phyloP scores from a whole-genome alignment of 2,888 invertebrate genomes.

The Metallyticus violacea region DNA sequence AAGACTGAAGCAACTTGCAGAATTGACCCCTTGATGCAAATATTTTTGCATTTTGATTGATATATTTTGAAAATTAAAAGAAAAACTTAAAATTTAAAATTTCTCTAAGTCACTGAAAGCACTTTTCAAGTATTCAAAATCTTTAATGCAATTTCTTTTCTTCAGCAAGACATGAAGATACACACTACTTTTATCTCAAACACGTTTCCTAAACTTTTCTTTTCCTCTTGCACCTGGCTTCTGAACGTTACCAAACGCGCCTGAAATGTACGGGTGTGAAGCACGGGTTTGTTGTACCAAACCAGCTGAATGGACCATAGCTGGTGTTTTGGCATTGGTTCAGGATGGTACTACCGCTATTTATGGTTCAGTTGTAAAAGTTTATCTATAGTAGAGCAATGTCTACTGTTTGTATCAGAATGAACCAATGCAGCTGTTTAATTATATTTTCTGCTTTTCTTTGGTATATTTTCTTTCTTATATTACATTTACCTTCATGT shows the following conservation, averaged over 20 bases:
- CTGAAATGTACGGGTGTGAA: neutral
- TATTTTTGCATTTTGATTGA: neutral
- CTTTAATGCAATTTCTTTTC: no score
- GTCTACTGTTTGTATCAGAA: neutral
- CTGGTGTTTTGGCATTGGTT: neutral
- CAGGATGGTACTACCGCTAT: neutral
- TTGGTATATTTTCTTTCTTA: no score
- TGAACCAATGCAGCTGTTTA: neutral
- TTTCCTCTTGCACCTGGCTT: neutral
- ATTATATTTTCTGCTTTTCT: neutral
- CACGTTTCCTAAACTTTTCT: neutral
- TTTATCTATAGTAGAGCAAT: no score
- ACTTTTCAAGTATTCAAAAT: no score
- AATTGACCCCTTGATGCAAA: neutral
- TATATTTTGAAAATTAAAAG: neutral
- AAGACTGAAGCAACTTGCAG: neutral
- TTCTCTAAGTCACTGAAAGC: no score
- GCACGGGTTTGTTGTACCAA: neutral
- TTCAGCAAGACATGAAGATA: neutral
- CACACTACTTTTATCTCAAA: no score
- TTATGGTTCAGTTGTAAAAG: no score
- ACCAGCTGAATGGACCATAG: neutral
- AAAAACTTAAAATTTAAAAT: no score
- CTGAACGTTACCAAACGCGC: neutral
- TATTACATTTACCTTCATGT: neutral